Percentiles rank a stretch among this genome's conserved stretches.
Conservation (phyloP, 2,888 invertebrate species). For the Pristionchus mayeri region DNA sequence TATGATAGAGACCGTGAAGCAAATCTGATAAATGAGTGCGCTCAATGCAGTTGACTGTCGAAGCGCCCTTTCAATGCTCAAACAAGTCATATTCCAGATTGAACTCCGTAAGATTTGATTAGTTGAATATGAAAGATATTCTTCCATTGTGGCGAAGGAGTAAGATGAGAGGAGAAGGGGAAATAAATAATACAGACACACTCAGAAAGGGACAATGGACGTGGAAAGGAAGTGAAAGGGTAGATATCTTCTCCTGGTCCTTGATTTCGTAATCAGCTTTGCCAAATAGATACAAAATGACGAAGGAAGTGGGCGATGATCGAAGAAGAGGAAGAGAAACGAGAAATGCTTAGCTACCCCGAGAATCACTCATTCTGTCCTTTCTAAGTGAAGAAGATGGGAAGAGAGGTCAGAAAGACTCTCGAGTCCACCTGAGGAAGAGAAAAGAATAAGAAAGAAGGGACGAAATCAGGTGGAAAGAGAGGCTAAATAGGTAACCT, state of each 20-base stretch:
- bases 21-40: too few relatives aligned
- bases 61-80: too few relatives aligned
- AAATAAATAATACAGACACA: constrained; percentile 38
- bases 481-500: neutral
- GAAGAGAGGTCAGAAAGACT: neutral
- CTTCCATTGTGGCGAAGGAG: neutral
- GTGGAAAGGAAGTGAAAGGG: neutral
- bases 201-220: constrained; percentile 3
- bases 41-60: too few relatives aligned
- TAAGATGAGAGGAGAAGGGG: constrained; percentile 21
- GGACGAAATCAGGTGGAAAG: constrained; percentile 24
- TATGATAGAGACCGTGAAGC: too few relatives aligned
- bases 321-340: neutral
- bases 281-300: neutral
- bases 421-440: neutral
- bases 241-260: constrained; percentile 4
- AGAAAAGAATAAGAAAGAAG: constrained; percentile 11
- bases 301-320: neutral
- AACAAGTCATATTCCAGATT: too few relatives aligned
- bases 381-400: neutral
- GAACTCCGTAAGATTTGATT: neutral
- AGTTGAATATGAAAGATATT: neutral
- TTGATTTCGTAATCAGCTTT: neutral
- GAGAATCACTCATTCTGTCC: neutral
- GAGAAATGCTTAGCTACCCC: neutral